phyloP scores from a whole-genome alignment of 2,797 vertebrate genomes.

The Lacerta agilis region DNA sequence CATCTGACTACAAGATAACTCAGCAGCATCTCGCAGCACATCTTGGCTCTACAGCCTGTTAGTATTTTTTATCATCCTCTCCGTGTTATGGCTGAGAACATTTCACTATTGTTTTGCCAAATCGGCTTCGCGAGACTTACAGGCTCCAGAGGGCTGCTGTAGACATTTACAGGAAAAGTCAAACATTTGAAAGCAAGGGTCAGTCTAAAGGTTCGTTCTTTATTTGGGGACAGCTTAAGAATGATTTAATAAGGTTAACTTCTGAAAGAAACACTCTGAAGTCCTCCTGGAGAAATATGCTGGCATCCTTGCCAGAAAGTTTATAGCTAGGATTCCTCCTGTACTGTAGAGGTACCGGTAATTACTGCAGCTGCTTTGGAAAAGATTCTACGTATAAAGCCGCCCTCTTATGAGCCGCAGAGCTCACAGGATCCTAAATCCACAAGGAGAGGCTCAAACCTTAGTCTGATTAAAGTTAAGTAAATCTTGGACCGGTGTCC shows the following conservation, averaged over 20 bases:
- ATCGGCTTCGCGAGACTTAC: constrained; percentile 43
- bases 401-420: constrained; percentile 64
- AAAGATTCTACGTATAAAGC: constrained; percentile 55
- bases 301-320: constrained; percentile 63
- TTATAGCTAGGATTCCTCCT: constrained; percentile 68
- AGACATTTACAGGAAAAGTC: constrained; percentile 47
- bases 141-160: constrained; percentile 32
- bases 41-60: constrained; percentile 33
- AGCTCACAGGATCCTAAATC: constrained; percentile 59
- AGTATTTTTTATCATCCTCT: constrained; percentile 32
- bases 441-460: constrained; percentile 57
- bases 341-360: constrained; percentile 44
- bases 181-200: constrained; percentile 52
- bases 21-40: constrained; percentile 26
- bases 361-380: constrained; percentile 67
- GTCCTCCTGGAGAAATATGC: constrained; percentile 66
- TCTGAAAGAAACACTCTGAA: constrained; percentile 61
- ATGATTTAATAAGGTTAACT: constrained; percentile 70
- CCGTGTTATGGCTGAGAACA: neutral
- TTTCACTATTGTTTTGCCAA: constrained; percentile 46
- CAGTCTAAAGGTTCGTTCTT: constrained; percentile 52
- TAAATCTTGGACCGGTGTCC: constrained; percentile 56
- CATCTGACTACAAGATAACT: constrained; percentile 30
- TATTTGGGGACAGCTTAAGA: constrained; percentile 59
- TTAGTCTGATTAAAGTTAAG: constrained; percentile 60